Base-by-base conservation (phyloP, 2,888 invertebrate genomes). In the Drosophila stalkeri region DNA sequence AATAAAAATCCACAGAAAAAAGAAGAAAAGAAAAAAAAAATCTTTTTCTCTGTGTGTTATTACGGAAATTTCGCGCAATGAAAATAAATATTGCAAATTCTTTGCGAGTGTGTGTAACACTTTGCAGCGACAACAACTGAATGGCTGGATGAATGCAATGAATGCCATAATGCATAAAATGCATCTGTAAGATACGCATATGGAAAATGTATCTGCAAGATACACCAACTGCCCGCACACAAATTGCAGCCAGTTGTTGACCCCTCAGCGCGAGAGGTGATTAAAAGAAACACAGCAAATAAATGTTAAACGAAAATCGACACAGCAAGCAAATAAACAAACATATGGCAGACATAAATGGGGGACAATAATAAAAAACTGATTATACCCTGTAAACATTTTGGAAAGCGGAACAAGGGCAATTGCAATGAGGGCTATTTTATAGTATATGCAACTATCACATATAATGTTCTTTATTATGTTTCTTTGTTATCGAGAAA, bases 301-400 rank as follows among this genome's bases (percentile, higher is more conserved):
- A 37, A 52, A 37, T 71, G 20, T 9, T 47, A 66, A 65, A 69
- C 56, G 59, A 69, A 65, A 57, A 20, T 18, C 35, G 41, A 54
- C 47, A 33, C 55, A 65, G 51, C 54, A 20, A 49, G n/a, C 43
- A 14, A 60, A 77, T 70, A 72, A 70, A 70, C 77, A 77, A 77
- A 75, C 86, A 90, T 87, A 85, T 89, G 91, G 91, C 88, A 72
- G 65, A 77, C 86, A 87, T 83, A 77, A 84, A 89, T 87, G 79
- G 62, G 57, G 70, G 63, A 71, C 69, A 80, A 70, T 70, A 76
- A 81, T 84, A 77, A 66, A 57, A 65, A 81, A 51, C 62, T 18
- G 46, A 43, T 37, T 49, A 47, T 60, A 47, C 59, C 37, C 59
- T 60, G 3, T 20, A 43, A 18, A 6, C 14, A 56, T 33, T 39